A percentile compares a stretch with the other conserved stretches of the same genome.
These are phyloP conservation scores for Telmatherina bonti DNA, from an alignment of 2,797 vertebrate species.

Conservation along the genomic window DNA sequence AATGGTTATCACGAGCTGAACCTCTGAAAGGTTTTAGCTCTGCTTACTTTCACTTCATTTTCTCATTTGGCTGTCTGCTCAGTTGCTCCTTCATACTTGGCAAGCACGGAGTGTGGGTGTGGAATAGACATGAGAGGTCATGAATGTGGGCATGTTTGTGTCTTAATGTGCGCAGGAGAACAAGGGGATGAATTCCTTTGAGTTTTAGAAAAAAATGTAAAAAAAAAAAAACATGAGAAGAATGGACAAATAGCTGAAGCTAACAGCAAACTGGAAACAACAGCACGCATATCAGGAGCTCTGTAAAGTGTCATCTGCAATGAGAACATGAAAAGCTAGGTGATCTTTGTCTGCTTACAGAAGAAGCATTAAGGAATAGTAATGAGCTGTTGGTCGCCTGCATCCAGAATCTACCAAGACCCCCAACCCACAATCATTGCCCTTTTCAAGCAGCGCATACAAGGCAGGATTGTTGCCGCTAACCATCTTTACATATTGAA, in stretches of 20 bases:
- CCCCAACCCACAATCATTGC: not conserved
- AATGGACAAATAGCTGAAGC: constrained; percentile 10
- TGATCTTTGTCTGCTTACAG: constrained; percentile 6
- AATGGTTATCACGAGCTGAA: constrained; percentile 28
- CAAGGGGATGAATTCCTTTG: constrained; percentile 26
- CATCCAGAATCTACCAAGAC: not conserved
- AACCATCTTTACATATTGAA: not conserved
- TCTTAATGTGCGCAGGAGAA: constrained; percentile 21
- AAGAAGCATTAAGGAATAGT: not conserved
- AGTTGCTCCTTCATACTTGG: constrained; percentile 28
- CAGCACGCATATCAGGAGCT: constrained; percentile 9
- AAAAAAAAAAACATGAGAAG: constrained; percentile 8
- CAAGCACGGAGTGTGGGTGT: constrained; percentile 35
- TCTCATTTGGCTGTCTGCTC: constrained; percentile 35
- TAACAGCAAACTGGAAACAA: constrained; percentile 6
- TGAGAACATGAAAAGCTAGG: not conserved
- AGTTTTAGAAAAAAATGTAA: constrained; percentile 29
- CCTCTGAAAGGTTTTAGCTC: constrained; percentile 22
- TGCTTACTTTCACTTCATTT: constrained; percentile 36
- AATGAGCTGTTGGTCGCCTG: not conserved
- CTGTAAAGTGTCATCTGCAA: not conserved
- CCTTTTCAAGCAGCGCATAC: not conserved
- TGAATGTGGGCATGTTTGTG: constrained; percentile 31
- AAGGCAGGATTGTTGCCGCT: not conserved
- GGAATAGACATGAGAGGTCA: constrained; percentile 19